phyloP scores from a whole-genome alignment of 2,113 vertebrate genomes.

The Pantherophis guttatus region DNA sequence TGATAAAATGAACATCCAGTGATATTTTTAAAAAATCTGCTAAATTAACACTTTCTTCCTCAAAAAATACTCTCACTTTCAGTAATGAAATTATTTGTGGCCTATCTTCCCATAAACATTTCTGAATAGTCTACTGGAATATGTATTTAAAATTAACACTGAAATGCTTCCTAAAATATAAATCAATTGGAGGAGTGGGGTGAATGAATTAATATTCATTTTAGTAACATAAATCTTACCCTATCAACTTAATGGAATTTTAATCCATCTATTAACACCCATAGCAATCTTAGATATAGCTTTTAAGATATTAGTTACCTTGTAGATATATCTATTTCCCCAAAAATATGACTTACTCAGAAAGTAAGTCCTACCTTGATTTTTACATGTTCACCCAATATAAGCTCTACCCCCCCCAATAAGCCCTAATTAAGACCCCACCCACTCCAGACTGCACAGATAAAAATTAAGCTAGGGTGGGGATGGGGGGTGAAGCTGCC shows the following conservation, averaged over 20 bases:
- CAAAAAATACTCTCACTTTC: not conserved
- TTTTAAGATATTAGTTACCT: not conserved
- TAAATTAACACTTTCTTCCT: not conserved
- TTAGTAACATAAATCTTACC: not conserved
- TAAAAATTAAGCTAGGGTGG: too few relatives aligned
- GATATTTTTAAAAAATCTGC: not conserved
- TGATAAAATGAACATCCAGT: not conserved
- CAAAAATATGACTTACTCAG: too few relatives aligned
- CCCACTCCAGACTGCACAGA: too few relatives aligned
- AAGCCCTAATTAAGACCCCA: too few relatives aligned
- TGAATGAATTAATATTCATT: not conserved
- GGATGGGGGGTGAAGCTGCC: too few relatives aligned
- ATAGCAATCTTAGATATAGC: not conserved
- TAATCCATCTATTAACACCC: not conserved
- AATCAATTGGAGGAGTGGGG: not conserved
- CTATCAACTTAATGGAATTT: not conserved
- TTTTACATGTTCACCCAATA: too few relatives aligned
- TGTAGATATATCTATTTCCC: too few relatives aligned
- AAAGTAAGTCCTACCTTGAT: too few relatives aligned
- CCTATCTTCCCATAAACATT: not conserved
- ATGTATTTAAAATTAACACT: not conserved
- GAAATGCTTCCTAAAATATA: not conserved
- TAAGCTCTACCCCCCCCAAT: too few relatives aligned
- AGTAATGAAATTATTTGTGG: not conserved
- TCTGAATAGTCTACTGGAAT: not conserved